Conservation (phyloP, 1,140 invertebrate species). For the Zaprionus taronus region DNA sequence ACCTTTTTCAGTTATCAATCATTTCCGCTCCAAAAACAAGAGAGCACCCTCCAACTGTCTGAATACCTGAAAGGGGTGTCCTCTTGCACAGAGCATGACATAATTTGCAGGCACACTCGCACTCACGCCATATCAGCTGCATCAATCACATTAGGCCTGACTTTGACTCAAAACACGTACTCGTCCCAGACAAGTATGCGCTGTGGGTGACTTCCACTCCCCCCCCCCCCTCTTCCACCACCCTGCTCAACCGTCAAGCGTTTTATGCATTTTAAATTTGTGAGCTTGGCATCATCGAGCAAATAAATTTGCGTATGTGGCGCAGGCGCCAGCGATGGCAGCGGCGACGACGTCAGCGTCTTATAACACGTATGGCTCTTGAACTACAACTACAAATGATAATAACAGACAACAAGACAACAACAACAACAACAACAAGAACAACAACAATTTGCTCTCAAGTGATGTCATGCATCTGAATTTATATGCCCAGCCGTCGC, state of each 20-base stretch:
- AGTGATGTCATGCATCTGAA: constrained; percentile 77
- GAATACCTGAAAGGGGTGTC: constrained; percentile 32
- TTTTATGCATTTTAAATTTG: constrained; percentile 52
- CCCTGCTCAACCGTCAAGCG: not conserved
- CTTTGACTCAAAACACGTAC: constrained; percentile 66
- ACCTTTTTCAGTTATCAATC: constrained; percentile 54
- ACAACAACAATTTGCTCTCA: constrained; percentile 47
- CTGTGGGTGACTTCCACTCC: constrained; percentile 5
- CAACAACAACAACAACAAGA: constrained; percentile 3
- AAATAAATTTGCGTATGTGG: constrained; percentile 69
- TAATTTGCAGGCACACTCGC: constrained; percentile 30
- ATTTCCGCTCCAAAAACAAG: constrained; percentile 44
- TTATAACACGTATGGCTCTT: constrained; percentile 56
- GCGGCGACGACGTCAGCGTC: constrained; percentile 60
- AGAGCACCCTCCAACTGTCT: constrained; percentile 12
- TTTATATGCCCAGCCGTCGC: constrained; percentile 57
- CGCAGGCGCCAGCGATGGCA: constrained; percentile 64
- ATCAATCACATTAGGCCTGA: constrained; percentile 60
- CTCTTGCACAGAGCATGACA: constrained; percentile 55
- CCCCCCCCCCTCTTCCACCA: not conserved
- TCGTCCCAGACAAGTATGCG: constrained; percentile 31
- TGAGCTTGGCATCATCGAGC: constrained; percentile 58
- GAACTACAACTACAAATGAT: constrained; percentile 46
- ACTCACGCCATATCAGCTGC: constrained; percentile 53
- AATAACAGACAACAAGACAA: constrained; percentile 27